Percentiles rank a stretch among this genome's conserved stretches.
phyloP scores from a whole-genome alignment of 1,140 invertebrate genomes.

The Leucophenga varia region DNA sequence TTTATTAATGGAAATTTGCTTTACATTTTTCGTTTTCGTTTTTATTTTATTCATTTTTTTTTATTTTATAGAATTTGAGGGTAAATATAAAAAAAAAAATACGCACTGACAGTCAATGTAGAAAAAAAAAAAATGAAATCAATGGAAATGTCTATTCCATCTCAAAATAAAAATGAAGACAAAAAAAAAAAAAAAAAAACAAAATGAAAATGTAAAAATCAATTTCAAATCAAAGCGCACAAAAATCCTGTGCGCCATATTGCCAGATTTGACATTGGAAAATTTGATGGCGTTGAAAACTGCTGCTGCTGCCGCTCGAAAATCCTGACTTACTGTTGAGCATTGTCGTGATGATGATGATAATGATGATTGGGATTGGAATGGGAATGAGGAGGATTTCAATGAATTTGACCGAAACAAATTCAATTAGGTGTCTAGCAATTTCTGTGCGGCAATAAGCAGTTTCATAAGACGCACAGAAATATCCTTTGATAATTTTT shows the following conservation, averaged over 20 bases:
- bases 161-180: slow-evolving; percentile 48
- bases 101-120: slow-evolving; percentile 13
- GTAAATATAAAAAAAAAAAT: too few relatives aligned
- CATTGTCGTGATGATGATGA: slow-evolving; percentile 7
- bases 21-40: too few relatives aligned
- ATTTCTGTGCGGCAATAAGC: slow-evolving; percentile 9
- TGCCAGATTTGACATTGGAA: not conserved
- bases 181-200: slow-evolving; percentile 39
- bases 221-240: slow-evolving; percentile 45
- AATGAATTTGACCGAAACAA: slow-evolving; percentile 39
- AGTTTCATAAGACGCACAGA: too few relatives aligned
- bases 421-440: slow-evolving; percentile 43
- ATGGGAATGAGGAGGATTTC: slow-evolving; percentile 21
- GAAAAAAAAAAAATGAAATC: slow-evolving; percentile 48
- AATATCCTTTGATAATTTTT: too few relatives aligned
- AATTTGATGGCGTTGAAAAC: slow-evolving; percentile 3
- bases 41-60: too few relatives aligned
- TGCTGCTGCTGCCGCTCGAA: slow-evolving; percentile 24
- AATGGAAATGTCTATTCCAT: slow-evolving; percentile 54
- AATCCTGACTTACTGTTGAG: slow-evolving; percentile 3
- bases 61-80: too few relatives aligned
- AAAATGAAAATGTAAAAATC: slow-evolving; percentile 27
- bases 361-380: slow-evolving; percentile 18
- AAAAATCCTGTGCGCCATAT: too few relatives aligned
- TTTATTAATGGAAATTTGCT: slow-evolving; percentile 45